These are phyloP conservation scores for Mystacides longicornis DNA, from an alignment of 2,888 invertebrate species.

Conservation along the genomic window DNA sequence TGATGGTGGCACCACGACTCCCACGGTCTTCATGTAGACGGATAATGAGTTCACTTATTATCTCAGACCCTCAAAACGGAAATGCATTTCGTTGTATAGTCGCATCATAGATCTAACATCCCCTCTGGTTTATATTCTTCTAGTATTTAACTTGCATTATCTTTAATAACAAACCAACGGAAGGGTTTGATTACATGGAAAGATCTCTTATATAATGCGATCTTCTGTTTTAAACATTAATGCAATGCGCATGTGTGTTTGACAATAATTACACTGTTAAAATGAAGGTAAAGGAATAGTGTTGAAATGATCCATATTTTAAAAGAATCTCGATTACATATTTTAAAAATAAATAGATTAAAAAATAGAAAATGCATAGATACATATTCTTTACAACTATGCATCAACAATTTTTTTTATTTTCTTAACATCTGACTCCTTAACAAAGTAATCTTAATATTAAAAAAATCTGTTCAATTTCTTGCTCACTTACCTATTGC, in stretches of 20 bases:
- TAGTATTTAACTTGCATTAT: slow-evolving; percentile 1
- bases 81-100: not conserved
- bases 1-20: not conserved
- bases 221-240: not conserved
- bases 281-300: no score
- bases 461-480: no score
- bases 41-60: not conserved
- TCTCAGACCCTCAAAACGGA: not conserved
- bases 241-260: not conserved
- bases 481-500: no score
- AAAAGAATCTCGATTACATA: no score
- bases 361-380: no score
- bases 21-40: not conserved
- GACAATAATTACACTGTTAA: no score
- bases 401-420: no score
- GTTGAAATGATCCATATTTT: no score
- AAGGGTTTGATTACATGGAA: not conserved
- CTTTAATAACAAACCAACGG: not conserved
- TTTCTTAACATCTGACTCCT: no score
- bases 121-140: not conserved
- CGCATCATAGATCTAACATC: slow-evolving; percentile 2
- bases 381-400: no score
- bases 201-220: not conserved
- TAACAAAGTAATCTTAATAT: no score
- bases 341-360: no score